A percentile compares a stretch with the other conserved stretches of the same genome.
phyloP scores from a whole-genome alignment of 2,888 invertebrate genomes.

The Drosophila antonietae region DNA sequence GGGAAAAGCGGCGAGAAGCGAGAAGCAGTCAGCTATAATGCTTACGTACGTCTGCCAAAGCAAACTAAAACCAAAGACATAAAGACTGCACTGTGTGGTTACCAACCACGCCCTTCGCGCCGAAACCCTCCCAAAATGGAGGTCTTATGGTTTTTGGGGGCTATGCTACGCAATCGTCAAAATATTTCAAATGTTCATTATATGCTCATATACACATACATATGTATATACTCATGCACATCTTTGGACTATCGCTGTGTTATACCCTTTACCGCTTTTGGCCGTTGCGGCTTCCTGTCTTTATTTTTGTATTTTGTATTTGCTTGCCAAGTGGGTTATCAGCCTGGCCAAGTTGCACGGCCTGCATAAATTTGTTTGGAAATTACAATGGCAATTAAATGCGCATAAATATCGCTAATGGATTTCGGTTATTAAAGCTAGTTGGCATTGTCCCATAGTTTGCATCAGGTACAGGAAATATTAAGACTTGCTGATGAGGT shows the following conservation, averaged over 20 bases:
- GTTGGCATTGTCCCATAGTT: constrained; percentile 5
- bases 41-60: constrained; percentile 66
- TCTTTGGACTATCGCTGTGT: constrained; percentile 30
- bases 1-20: constrained; percentile 1
- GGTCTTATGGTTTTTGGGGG: constrained; percentile 11
- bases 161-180: constrained; percentile 69
- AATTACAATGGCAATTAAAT: constrained; percentile 66
- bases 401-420: constrained; percentile 68
- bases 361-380: constrained; percentile 61
- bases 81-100: constrained; percentile 5
- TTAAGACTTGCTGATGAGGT: constrained; percentile 16
- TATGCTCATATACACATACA: neutral
- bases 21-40: constrained; percentile 37
- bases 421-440: constrained; percentile 35
- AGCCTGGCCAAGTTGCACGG: constrained; percentile 42
- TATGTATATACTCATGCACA: constrained; percentile 11
- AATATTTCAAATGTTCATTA: constrained; percentile 62
- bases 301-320: constrained; percentile 12
- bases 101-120: neutral
- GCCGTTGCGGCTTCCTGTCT: constrained; percentile 60
- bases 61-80: constrained; percentile 24
- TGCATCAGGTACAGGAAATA: constrained; percentile 27
- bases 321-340: constrained; percentile 43
- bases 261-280: constrained; percentile 56
- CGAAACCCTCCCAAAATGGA: neutral